Percentiles rank a stretch among this genome's conserved stretches.
These are phyloP conservation scores for Pteropus rufus DNA, from an alignment of 2,797 vertebrate species.

Conservation along the genomic window DNA sequence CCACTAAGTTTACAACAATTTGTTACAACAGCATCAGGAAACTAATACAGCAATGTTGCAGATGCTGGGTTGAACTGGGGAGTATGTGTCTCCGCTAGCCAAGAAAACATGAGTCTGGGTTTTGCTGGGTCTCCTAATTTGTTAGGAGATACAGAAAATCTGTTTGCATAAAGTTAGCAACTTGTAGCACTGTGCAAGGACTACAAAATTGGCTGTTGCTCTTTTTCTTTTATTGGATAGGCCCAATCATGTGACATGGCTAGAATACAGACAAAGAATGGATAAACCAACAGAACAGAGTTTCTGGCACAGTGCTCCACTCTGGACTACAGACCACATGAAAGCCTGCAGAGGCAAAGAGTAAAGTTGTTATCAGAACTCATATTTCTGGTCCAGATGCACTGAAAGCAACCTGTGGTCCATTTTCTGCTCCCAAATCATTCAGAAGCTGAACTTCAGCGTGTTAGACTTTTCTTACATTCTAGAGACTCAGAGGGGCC, in stretches of 20 bases:
- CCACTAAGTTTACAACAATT: too few relatives aligned
- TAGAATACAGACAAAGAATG: not conserved
- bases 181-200: not conserved
- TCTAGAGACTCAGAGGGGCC: not conserved
- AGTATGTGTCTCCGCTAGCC: not conserved
- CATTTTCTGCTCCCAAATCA: not conserved
- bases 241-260: not conserved
- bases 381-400: not conserved
- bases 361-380: not conserved
- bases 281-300: not conserved
- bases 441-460: not conserved
- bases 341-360: not conserved
- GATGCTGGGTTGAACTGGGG: not conserved
- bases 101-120: not conserved
- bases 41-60: not conserved
- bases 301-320: not conserved
- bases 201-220: not conserved
- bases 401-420: not conserved
- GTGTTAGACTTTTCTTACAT: not conserved
- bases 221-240: not conserved
- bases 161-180: not conserved
- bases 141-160: not conserved
- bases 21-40: not conserved
- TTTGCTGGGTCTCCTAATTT: not conserved
- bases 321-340: not conserved